Base-by-base conservation (phyloP, 92 coral and sea anemone species). In the Muricea muricata region DNA sequence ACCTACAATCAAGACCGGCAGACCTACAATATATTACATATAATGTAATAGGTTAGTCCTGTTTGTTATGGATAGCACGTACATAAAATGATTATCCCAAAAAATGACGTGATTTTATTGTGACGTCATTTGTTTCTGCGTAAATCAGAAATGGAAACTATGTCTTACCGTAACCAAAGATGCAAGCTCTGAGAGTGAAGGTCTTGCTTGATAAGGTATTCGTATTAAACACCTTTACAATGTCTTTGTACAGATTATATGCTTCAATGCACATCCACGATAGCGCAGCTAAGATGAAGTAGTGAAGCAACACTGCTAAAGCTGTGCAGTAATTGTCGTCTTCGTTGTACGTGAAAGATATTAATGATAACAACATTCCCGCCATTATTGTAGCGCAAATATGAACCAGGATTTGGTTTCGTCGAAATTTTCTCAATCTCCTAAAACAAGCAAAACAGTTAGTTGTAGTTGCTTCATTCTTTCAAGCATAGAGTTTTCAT, bases 201-300 rank as follows among this genome's bases (percentile, higher is more conserved):
- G 87, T 97, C 50, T 77, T 92, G 20, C 91, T 90, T 39, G 99
- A 87, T 30, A 93, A 39, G 20, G 84, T 32, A 12, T 94, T 86
- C 34, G 97, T 94, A 80, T 97, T 95, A 60, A 97, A 97, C 82
- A 97, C 99, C 90, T 93, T 97, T 14, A 97, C 99, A 33, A 97
- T 90, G 83, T 97, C 99, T 86, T 91, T 94, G 66, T 97, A 93
- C 72, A 97, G 35, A 78, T 93, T 97, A 87, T 97, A 90, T 1
- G 99, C 98, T 78, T 92, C 97, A 35, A 97, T 88, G 13, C 99
- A 90, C 91, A 93, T 91, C 99, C 99, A 96, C 7, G 86, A 89
- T 50, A 96, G 82, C 13, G 99, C 87, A 17, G 96, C 90, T 28
- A 96, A 80, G 42, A 96, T 87, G 78, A 93, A 96, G 82, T 92